Base-by-base conservation (phyloP, 2,888 invertebrate species). In the Macaria notata region DNA sequence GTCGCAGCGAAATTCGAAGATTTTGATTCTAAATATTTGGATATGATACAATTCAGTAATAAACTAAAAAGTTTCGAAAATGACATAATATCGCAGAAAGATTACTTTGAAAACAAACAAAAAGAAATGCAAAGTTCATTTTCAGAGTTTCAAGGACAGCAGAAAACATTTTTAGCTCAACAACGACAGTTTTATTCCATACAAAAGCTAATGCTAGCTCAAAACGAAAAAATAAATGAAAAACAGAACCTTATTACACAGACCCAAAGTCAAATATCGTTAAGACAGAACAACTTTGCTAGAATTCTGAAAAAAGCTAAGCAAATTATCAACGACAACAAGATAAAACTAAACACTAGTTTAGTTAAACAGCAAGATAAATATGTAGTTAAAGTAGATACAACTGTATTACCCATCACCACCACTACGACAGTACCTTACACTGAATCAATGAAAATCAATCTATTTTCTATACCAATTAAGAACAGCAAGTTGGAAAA, bases 171-270 rank as follows among this genome's bases (percentile, higher is more conserved):
- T 61, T 69, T 88, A 38, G 64, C 71, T 0, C 90, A 89, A 54
- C 90, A 91, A 55, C 71, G 75, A 31, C 86, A 88, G 36, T 90
- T 91, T 69, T 88, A 84, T 47, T 79, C 77, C 4, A 78, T 89
- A 49, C 90, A 91, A 42, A 88, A 85, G 60, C 42, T 85, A 0
- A 84, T 90, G 79, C 54, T 90, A 2, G 74, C 79, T 0, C 89
- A 90, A 55, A 90, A 89, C 6, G 88, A 89, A 51, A 88, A 85
- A 54, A 85, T 90, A 2, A 88, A 83, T 42, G 44, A 69, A 0
- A 88, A 84, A 61, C 90, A 90, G 48, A 83, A 77, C 46, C 33
- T 77, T 0, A 90, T 91, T 56, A 80, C 85, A 0, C 88, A 84
- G 68, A 83, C 84, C 0, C 90, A 90, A 61, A 83, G 77, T 41